Evolutionary conservation across 2,888 invertebrate species (phyloP).

Genomic region (Caenorhabditis doughertyi): DNA sequence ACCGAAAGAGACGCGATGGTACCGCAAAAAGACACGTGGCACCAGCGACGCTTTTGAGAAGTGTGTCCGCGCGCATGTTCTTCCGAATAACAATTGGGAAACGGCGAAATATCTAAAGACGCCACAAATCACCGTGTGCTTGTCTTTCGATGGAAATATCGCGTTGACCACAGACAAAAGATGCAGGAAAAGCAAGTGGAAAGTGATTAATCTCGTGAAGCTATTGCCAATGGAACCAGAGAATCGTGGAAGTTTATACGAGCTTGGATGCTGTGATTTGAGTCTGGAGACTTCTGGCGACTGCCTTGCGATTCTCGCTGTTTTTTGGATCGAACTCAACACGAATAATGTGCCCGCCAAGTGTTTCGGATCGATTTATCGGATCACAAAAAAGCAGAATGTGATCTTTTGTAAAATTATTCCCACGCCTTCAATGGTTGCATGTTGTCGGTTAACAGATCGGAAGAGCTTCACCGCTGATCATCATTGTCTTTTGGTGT

Average conservation of each 20-base stretch:
- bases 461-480: conserved; percentile 50
- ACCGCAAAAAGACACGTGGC: conserved; percentile 9
- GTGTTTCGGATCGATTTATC: conserved; percentile 62
- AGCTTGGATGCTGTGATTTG: conserved; percentile 46
- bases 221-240: conserved; percentile 47
- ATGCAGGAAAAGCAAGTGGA: conserved; percentile 45
- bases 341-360: conserved; percentile 42
- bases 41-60: conserved; percentile 48
- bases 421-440: conserved; percentile 56
- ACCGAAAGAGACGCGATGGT: conserved; percentile 30
- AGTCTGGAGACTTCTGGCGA: conserved; percentile 49
- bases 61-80: conserved; percentile 35
- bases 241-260: conserved; percentile 43
- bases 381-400: conserved; percentile 37
- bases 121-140: conserved; percentile 33
- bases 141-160: conserved; percentile 54
- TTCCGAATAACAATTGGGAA: conserved; percentile 47
- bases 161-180: conserved; percentile 40
- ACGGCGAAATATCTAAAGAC: background rate
- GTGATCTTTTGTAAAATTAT: conserved; percentile 49
- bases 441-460: conserved; percentile 56
- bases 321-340: conserved; percentile 62
- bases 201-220: conserved; percentile 37
- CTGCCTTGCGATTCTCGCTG: conserved; percentile 56
- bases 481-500: conserved; percentile 57